Base-by-base conservation (phyloP, 2,113 vertebrate genomes). In the Sitta europaea region DNA sequence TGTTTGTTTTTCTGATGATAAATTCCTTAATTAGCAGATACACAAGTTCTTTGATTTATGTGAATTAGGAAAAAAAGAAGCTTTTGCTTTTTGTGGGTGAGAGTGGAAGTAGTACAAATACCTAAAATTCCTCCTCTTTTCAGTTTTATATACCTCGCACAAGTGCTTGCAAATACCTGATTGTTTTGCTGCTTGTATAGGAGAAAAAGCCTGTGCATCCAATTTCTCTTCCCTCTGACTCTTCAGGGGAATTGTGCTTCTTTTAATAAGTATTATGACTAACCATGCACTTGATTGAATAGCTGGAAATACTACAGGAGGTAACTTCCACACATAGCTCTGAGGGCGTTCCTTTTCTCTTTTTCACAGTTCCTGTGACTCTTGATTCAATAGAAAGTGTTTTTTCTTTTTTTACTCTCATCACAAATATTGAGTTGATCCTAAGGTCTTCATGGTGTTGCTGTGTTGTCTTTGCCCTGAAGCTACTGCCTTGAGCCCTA, bases 141-240 rank as follows among this genome's bases (percentile, higher is more conserved):
- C 29, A 27, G 8, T 65, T 81, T 22, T 80, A 35, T 47, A 28
- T 4, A 33, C 12, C 22, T 84, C 0, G 0, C 23, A 58, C 14
- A 45, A 68, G 54, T 23, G 42, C 28, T 62, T 43, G 29, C 6
- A 74, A 80, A 51, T 42, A 84, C 1, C 17, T 65, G 24, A 40
- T 16, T 65, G 12, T 28, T 84, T 43, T 87, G 33, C 18, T 81
- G 47, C 29, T 81, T 76, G 20, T 6, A 28, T 11, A 62, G 22
- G 15, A 62, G 35, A 62, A 67, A 91, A 87, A 57, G 9, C 2
- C 21, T 45, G n/a, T 25, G 31, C 57, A 74, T 62, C 13, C 38
- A 23, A 68, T 75, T 87, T 62, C 9, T 70, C 15, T 43, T 22
- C 16, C 28, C 25, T 50, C 38, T 71, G 53, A 67, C 10, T 79